Percentiles rank a stretch among this genome's conserved stretches.
phyloP scores from a whole-genome alignment of 2,113 vertebrate genomes.

The Dromas ardeola region DNA sequence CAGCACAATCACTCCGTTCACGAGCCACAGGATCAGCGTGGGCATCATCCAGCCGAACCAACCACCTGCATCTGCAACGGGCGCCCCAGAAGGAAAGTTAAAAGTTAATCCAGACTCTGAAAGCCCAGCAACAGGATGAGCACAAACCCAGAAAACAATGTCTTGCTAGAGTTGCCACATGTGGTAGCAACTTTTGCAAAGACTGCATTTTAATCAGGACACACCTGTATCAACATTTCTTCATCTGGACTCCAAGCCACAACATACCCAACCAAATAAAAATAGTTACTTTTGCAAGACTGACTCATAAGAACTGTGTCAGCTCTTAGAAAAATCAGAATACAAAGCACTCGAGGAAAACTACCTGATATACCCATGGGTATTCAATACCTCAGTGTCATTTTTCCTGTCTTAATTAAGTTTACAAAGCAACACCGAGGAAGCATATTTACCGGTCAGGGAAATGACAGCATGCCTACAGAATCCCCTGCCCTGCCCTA shows the following conservation, averaged over 20 bases:
- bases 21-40: conserved; percentile 91
- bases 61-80: conserved; percentile 63
- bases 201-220: background rate
- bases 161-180: background rate
- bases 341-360: background rate
- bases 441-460: background rate
- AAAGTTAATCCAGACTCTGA: background rate
- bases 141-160: background rate
- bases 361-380: background rate
- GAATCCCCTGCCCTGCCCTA: background rate
- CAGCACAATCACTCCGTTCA: conserved; percentile 92
- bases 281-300: background rate
- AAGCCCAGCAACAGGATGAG: background rate
- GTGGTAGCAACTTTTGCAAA: background rate
- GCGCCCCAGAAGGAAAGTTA: background rate
- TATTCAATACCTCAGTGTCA: background rate
- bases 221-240: background rate
- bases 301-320: background rate
- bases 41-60: conserved; percentile 96
- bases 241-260: background rate
- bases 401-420: background rate
- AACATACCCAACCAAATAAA: background rate
- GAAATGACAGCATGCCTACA: background rate
- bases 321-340: background rate
- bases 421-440: fast-evolving